phyloP scores from a whole-genome alignment of 2,797 vertebrate species.

The Fringilla coelebs region DNA sequence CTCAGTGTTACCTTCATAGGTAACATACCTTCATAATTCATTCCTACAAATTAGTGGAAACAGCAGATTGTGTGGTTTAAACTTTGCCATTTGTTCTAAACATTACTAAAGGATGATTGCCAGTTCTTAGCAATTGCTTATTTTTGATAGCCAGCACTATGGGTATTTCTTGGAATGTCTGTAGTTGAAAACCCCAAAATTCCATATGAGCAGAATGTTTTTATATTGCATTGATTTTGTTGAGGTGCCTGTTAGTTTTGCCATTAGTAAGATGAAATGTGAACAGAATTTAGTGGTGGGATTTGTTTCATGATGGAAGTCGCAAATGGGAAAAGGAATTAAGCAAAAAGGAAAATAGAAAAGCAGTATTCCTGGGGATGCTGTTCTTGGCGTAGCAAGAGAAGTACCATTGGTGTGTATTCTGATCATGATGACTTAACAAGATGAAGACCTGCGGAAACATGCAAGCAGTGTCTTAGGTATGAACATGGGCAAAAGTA shows the following conservation, averaged over 20 bases:
- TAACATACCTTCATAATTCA: background rate
- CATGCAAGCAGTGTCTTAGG: background rate
- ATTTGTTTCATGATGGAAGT: background rate
- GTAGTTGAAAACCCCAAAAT: background rate
- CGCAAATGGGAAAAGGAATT: background rate
- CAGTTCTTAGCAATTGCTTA: background rate
- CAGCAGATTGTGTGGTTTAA: background rate
- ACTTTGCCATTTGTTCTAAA: background rate
- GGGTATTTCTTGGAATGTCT: background rate
- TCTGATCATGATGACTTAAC: background rate
- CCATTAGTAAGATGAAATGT: background rate
- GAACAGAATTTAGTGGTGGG: background rate
- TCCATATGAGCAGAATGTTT: accelerated
- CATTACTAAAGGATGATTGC: background rate
- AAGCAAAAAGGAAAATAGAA: background rate
- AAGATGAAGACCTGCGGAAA: background rate
- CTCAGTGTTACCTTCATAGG: background rate
- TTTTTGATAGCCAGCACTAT: background rate
- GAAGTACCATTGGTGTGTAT: background rate
- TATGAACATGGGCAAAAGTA: background rate
- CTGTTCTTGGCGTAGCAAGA: accelerated
- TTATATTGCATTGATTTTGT: background rate
- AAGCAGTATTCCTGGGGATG: background rate
- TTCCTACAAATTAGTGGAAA: background rate
- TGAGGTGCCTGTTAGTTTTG: background rate